Evolutionary conservation across 2,888 invertebrate genomes (phyloP), one percentile per base, ranked within the genome.

Genomic region (Ommatoiulus sabulosus): DNA sequence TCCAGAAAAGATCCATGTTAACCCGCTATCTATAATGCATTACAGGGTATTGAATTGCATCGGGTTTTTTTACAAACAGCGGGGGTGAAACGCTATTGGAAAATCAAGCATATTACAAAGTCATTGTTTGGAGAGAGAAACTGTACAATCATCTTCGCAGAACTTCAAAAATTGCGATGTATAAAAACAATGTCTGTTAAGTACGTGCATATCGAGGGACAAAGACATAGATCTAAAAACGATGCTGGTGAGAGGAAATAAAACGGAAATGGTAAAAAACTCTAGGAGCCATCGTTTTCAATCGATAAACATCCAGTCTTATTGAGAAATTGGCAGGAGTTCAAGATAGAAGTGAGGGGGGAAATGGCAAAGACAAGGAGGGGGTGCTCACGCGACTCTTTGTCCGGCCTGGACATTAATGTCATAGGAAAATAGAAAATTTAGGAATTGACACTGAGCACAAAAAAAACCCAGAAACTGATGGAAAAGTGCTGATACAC

Each of bases 61-160:
- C 24, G 24, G 17, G n/a, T 72, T 24, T 72, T 72, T 63, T 63
- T 63, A n/a, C 72, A 24, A 72, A 72, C 72, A 72, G 72, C 10
- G 24, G 72, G 72, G 72, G 72, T 72, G 72, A 20, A 24, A 10
- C 24, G 72, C 72, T 72, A 72, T 72, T 72, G 72, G 72, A 72
- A 72, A 72, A 72, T 72, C 72, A 72, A 72, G 72, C 72, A 72
- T 72, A 72, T 72, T 72, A 72, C 72, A 24, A 72, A 72, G 72
- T 72, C 72, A 72, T 72, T 72, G 72, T 72, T 72, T 72, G 72
- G 72, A 72, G 72, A 72, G 72, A 72, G 72, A 72, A 72, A 72
- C 72, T 72, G 72, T 72, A 72, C 72, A 72, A 72, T 72, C 72
- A 72, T 72, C 72, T 72, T n/a, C 72, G 3, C 0, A 72, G 72